Evolutionary conservation across 2,113 vertebrate species (phyloP).

Genomic region (Pterophyllum scalare): DNA sequence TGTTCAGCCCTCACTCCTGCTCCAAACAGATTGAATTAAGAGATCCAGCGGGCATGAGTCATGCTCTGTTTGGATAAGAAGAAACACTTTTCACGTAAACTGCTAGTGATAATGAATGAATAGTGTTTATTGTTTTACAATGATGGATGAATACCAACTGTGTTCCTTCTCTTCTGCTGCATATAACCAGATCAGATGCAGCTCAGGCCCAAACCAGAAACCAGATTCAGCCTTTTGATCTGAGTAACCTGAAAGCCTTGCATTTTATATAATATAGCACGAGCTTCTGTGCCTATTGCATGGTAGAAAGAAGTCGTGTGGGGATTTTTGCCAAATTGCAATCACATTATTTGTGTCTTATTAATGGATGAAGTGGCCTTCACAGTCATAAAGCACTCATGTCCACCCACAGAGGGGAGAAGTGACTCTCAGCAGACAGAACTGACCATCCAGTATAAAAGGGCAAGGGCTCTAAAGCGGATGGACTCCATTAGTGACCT

Average conservation of each 20-base stretch:
- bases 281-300: background rate
- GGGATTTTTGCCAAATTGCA: conserved; percentile 38
- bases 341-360: conserved; percentile 30
- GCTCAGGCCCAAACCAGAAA: background rate
- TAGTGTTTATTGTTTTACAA: background rate
- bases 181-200: conserved; percentile 1
- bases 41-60: conserved; percentile 42
- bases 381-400: conserved; percentile 21
- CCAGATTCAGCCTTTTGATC: conserved; percentile 37
- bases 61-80: conserved; percentile 45
- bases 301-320: background rate
- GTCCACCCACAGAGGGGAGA: conserved; percentile 22
- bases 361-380: conserved; percentile 38
- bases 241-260: background rate
- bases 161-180: background rate
- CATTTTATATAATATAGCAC: background rate
- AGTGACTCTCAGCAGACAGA: conserved; percentile 16
- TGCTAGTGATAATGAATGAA: conserved; percentile 27
- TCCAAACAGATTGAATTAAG: conserved; percentile 56
- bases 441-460: conserved; percentile 36
- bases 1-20: conserved; percentile 34
- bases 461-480: conserved; percentile 30
- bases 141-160: conserved; percentile 48
- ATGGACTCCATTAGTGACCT: conserved; percentile 60
- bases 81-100: conserved; percentile 33